phyloP scores from a whole-genome alignment of 1,140 invertebrate genomes.

The Drosophila baimaii region DNA sequence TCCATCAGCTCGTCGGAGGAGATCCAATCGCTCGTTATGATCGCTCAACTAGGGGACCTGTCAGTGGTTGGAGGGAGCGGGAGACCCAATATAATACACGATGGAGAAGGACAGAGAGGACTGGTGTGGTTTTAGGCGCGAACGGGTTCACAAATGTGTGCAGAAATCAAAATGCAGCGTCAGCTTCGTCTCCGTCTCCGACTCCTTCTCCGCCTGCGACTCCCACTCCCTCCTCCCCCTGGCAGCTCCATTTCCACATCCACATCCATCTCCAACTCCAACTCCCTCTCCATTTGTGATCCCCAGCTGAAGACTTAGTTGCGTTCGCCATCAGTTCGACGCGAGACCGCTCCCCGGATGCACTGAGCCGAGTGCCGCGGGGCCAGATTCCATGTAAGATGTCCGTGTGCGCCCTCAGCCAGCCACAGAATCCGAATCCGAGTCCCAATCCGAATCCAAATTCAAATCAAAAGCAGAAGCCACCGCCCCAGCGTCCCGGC shows the following conservation, averaged over 20 bases:
- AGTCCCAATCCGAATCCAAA: constrained; percentile 19
- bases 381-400: constrained; percentile 73
- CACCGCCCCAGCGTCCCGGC: constrained; percentile 1
- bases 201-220: not conserved
- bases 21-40: constrained; percentile 19
- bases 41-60: not conserved
- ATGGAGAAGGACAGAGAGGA: not conserved
- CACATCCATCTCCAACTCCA: not conserved
- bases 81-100: constrained; percentile 2
- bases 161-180: constrained; percentile 51
- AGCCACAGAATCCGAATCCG: constrained; percentile 24
- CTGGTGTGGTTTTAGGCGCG: constrained; percentile 48
- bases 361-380: constrained; percentile 39
- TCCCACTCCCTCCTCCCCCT: not conserved
- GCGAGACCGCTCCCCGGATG: constrained; percentile 14
- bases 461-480: constrained; percentile 29
- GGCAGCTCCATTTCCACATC: not conserved
- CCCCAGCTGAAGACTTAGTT: constrained; percentile 17
- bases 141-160: constrained; percentile 69
- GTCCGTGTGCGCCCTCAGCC: constrained; percentile 70
- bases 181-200: constrained; percentile 12
- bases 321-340: constrained; percentile 10
- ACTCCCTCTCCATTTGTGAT: not conserved
- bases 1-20: not conserved
- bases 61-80: not conserved